These are phyloP conservation scores for Dallia pectoralis DNA, from an alignment of 2,797 vertebrate genomes.

Conservation along the genomic window DNA sequence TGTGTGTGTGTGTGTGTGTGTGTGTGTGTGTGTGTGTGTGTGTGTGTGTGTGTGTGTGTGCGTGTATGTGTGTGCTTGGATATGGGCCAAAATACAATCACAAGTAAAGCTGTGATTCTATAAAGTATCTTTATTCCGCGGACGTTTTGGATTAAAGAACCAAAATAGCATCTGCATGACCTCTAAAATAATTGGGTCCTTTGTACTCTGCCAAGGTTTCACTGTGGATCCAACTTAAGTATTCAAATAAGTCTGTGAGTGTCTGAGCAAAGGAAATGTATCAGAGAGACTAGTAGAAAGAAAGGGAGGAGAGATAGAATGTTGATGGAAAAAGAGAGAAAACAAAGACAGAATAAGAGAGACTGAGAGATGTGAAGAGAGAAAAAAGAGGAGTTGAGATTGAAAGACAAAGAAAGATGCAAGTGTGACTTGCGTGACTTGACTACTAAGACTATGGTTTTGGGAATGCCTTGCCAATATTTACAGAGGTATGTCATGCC, in stretches of 20 bases:
- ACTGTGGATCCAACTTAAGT: conserved; percentile 2
- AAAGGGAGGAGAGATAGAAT: not conserved
- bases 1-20: conserved; percentile 25
- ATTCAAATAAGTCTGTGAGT: not conserved
- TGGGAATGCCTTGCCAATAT: not conserved
- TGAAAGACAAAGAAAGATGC: not conserved
- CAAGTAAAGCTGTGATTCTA: not conserved
- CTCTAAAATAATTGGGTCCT: conserved; percentile 8
- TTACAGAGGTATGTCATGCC: conserved; percentile 2
- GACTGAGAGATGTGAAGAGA: not conserved
- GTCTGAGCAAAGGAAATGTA: not conserved
- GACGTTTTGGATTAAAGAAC: not conserved
- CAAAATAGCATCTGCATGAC: not conserved
- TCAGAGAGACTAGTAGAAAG: not conserved
- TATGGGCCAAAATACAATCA: not conserved
- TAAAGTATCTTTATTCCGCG: not conserved
- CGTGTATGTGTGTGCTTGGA: not conserved
- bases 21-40: conserved; percentile 9
- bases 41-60: not conserved
- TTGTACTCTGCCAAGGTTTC: conserved; percentile 1
- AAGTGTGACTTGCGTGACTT: conserved; percentile 7
- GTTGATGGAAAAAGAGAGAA: not conserved
- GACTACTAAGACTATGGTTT: conserved; percentile 1
- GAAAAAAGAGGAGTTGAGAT: not conserved
- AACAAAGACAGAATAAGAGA: not conserved